These are phyloP conservation scores for Piliocolobus tephrosceles DNA, from an alignment of 2,113 vertebrate genomes.

Conservation along the genomic window DNA sequence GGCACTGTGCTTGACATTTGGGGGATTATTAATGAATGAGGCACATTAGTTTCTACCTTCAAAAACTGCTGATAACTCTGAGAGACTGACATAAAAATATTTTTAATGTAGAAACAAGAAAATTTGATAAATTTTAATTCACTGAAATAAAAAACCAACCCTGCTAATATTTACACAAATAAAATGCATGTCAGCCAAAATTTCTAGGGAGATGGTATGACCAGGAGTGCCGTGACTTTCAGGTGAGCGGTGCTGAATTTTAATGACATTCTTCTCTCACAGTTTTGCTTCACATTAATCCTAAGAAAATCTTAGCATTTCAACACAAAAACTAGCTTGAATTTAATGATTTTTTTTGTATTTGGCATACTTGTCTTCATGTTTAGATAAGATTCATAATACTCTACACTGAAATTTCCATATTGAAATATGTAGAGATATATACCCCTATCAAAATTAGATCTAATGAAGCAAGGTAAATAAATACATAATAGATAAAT, in stretches of 20 bases:
- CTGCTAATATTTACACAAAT: neutral
- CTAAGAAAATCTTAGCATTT: neutral
- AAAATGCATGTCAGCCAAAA: neutral
- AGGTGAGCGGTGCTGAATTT: neutral
- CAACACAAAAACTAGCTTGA: neutral
- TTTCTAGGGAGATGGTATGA: neutral
- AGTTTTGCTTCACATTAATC: neutral
- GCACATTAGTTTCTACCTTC: slow-evolving; percentile 11
- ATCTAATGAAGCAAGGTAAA: neutral
- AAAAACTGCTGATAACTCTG: neutral
- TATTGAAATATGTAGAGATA: neutral
- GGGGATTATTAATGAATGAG: slow-evolving; percentile 24
- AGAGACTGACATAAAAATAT: slow-evolving; percentile 13
- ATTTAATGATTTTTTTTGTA: neutral
- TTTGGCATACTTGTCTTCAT: neutral
- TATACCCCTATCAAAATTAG: neutral
- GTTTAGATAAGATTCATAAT: slow-evolving; percentile 1
- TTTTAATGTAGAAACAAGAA: neutral
- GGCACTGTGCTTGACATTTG: neutral
- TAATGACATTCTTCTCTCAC: neutral
- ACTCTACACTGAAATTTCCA: neutral
- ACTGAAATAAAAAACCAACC: neutral
- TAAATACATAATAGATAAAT: neutral
- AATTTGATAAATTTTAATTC: neutral
- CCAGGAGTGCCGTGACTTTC: neutral